Base-by-base conservation (phyloP, 2,888 invertebrate species). In the Philopedon plagiatum region DNA sequence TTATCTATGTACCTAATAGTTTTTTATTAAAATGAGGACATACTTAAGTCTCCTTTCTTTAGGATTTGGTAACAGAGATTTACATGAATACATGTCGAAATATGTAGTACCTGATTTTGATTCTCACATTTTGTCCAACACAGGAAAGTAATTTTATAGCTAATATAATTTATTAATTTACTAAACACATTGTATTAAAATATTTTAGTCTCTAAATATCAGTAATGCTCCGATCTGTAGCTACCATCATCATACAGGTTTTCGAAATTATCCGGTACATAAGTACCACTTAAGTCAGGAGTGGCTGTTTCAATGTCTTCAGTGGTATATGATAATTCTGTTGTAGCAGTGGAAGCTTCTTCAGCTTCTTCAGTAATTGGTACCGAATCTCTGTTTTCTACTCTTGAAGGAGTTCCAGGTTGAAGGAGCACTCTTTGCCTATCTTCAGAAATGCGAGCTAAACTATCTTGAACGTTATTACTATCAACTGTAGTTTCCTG, bases 241-340 rank as follows among this genome's bases (percentile, higher is more conserved):
- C 81, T 81, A 54, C 82, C 82, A 75, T 82, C 82, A 64, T 82
- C 82, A 74, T 78, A 82, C 51, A 79, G 74, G 26, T 77, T 76
- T 46, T 81, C 81, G 11, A 75, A 72, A 71, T 78, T 74, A 70
- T 81, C 81, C n/a, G 76, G 81, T n/a, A 82, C 77, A 72, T 80
- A 82, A 49, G 75, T 68, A 15, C 82, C 82, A 74, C 80, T 80
- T n/a, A 79, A 73, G 37, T 81, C 80, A 15, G 73, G 75, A 46
- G 70, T 74, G 32, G 71, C 67, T 41, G 72, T 60, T 46, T 57
- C 19, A 8, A 58, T 29, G 19, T 32, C 41, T 57, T 66, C 71
- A 46, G 76, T 72, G n/a, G 63, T 69, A 1, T 62, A 15, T 26
- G 32, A 15, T 8, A 32, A 26, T 41, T 75, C 75, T 0, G 72